Evolutionary conservation across 2,113 vertebrate species (phyloP).

Genomic region (Vidua macroura): DNA sequence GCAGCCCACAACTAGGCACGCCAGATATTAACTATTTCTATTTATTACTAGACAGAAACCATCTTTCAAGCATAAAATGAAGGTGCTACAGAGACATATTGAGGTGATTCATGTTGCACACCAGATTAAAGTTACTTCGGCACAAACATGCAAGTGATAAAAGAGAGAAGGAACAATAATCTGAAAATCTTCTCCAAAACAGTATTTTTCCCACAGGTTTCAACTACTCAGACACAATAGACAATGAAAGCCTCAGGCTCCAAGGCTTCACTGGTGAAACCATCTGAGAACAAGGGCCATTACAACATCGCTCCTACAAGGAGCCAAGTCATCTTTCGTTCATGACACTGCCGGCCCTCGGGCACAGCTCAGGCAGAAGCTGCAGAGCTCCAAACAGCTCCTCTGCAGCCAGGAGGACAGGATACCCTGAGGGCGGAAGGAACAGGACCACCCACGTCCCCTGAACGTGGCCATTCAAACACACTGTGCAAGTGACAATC

Average conservation of each 20-base stretch:
- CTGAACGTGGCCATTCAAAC: background rate
- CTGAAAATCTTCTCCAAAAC: background rate
- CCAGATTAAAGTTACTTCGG: background rate
- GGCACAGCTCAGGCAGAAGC: background rate
- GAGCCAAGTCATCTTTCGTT: background rate
- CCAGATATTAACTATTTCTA: slow-evolving; percentile 26
- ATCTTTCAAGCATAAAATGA: background rate
- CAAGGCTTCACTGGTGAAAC: background rate
- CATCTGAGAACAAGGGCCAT: background rate
- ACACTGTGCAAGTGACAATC: background rate
- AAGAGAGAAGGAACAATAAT: background rate
- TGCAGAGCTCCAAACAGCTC: background rate
- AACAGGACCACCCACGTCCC: accelerated
- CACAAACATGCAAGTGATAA: background rate
- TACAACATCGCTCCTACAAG: background rate
- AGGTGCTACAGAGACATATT: background rate
- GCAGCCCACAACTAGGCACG: background rate
- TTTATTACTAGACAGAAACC: slow-evolving; percentile 2
- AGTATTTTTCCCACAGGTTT: background rate
- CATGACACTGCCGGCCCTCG: background rate
- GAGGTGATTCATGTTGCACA: background rate
- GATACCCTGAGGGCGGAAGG: background rate
- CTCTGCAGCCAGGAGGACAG: background rate
- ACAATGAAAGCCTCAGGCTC: background rate
- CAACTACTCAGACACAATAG: background rate